Conservation (phyloP, 2,888 invertebrate genomes). For the Automeris io region DNA sequence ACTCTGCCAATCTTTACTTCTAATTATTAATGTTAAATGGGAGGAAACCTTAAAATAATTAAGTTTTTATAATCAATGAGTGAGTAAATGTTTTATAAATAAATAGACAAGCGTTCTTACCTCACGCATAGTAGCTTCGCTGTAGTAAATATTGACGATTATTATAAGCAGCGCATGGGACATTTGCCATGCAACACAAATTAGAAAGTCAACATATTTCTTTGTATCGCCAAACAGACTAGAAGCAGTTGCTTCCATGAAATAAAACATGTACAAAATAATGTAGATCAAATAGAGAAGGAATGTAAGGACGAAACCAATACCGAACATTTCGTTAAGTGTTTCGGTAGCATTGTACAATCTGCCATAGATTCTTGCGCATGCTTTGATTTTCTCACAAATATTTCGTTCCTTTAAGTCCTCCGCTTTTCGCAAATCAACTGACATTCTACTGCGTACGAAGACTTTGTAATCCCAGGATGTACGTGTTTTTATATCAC, state of each 20-base stretch:
- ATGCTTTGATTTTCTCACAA: constrained; percentile 40
- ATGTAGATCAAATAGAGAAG: constrained; percentile 29
- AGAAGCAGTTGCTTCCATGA: constrained; percentile 57
- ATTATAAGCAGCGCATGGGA: constrained; percentile 32
- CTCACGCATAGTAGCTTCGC: constrained; percentile 35
- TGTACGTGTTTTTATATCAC: constrained; percentile 29
- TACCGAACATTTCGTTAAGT: constrained; percentile 36
- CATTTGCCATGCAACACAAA: constrained; percentile 48
- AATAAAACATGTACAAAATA: constrained; percentile 49
- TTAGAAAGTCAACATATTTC: constrained; percentile 38
- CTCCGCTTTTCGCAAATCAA: constrained; percentile 23
- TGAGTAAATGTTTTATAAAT: too few relatives aligned
- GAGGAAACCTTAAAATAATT: too few relatives aligned
- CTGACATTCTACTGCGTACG: constrained; percentile 23
- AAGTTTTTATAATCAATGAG: too few relatives aligned
- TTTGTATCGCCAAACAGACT: constrained; percentile 42
- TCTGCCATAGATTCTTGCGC: constrained; percentile 42
- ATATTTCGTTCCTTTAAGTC: constrained; percentile 35
- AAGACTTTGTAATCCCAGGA: constrained; percentile 34
- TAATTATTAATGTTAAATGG: too few relatives aligned
- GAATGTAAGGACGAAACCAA: constrained; percentile 34
- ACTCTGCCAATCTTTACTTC: too few relatives aligned
- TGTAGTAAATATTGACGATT: constrained; percentile 32
- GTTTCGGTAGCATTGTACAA: constrained; percentile 28
- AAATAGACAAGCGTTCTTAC: constrained; percentile 25